Conservation (phyloP, 2,797 vertebrate genomes). For the Gouania willdenowi region DNA sequence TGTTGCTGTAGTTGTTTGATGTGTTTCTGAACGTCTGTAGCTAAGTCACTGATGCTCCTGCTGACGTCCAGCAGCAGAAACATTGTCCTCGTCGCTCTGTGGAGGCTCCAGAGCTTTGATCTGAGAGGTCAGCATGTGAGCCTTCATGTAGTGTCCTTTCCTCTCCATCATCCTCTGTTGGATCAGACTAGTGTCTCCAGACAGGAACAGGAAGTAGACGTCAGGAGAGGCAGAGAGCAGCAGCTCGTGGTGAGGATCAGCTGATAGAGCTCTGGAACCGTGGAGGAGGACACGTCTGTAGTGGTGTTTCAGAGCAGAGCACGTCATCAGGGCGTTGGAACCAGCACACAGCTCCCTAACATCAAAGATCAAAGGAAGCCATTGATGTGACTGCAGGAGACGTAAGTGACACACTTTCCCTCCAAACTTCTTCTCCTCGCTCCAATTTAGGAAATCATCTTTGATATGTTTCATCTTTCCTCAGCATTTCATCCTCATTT, state of each 20-base stretch:
- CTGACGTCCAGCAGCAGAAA: slow-evolving; percentile 75
- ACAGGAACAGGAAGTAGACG: slow-evolving; percentile 81
- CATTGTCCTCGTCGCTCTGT: slow-evolving; percentile 74
- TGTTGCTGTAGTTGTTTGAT: too few relatives aligned
- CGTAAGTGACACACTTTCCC: neutral
- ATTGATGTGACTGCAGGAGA: too few relatives aligned
- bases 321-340: slow-evolving; percentile 76
- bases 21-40: neutral
- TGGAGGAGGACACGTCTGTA: slow-evolving; percentile 79
- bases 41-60: slow-evolving; percentile 59
- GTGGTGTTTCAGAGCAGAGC: slow-evolving; percentile 85
- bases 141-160: slow-evolving; percentile 85
- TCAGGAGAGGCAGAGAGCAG: slow-evolving; percentile 19
- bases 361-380: neutral
- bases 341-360: slow-evolving; percentile 61
- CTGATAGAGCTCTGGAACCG: slow-evolving; percentile 48
- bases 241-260: slow-evolving; percentile 9
- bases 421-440: slow-evolving; percentile 10
- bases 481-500: slow-evolving; percentile 34
- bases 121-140: slow-evolving; percentile 81
- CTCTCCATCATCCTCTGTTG: slow-evolving; percentile 73
- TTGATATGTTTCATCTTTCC: slow-evolving; percentile 40
- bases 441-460: slow-evolving; percentile 37
- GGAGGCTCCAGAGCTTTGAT: slow-evolving; percentile 84
- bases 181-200: slow-evolving; percentile 77